A percentile compares a stretch with the other conserved stretches of the same genome.
Conservation (phyloP, 2,797 vertebrate genomes). For the Karalla daura region DNA sequence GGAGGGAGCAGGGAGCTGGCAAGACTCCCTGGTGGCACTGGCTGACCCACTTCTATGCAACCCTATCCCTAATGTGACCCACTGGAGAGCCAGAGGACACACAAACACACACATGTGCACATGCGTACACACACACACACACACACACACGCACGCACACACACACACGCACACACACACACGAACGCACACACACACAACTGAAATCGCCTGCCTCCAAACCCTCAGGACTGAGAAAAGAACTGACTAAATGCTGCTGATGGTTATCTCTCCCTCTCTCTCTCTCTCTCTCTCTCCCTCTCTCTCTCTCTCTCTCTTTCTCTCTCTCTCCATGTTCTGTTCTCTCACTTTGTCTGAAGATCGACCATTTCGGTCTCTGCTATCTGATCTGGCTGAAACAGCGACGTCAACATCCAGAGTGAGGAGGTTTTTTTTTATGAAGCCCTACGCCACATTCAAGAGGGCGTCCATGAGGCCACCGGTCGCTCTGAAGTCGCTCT, state of each 20-base stretch:
- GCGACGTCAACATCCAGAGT: conserved; percentile 33
- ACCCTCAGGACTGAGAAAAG: conserved; percentile 34
- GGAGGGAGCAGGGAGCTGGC: conserved; percentile 61
- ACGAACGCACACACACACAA: conserved; percentile 2
- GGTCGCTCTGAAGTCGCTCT: too few relatives aligned
- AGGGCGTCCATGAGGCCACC: too few relatives aligned
- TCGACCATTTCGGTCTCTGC: conserved; percentile 37
- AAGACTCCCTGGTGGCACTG: conserved; percentile 72
- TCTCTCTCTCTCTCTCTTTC: conserved; percentile 42
- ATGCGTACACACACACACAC: neutral
- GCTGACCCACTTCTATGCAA: conserved; percentile 80
- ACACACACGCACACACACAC: conserved; percentile 9
- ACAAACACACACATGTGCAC: conserved; percentile 6
- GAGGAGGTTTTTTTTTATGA: conserved; percentile 29
- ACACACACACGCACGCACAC: neutral
- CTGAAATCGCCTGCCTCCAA: conserved; percentile 40
- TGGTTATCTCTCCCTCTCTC: conserved; percentile 33
- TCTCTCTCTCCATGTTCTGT: conserved; percentile 34
- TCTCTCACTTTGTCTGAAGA: conserved; percentile 47
- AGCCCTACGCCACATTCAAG: conserved; percentile 11
- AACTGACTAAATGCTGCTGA: conserved; percentile 46
- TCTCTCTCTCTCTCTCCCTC: conserved; percentile 39
- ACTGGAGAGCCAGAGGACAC: conserved; percentile 56
- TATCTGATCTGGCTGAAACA: conserved; percentile 60
- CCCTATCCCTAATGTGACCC: conserved; percentile 78